A percentile compares a stretch with the other conserved stretches of the same genome.
phyloP scores from a whole-genome alignment of 2,113 vertebrate species.

The Gulo gulo region DNA sequence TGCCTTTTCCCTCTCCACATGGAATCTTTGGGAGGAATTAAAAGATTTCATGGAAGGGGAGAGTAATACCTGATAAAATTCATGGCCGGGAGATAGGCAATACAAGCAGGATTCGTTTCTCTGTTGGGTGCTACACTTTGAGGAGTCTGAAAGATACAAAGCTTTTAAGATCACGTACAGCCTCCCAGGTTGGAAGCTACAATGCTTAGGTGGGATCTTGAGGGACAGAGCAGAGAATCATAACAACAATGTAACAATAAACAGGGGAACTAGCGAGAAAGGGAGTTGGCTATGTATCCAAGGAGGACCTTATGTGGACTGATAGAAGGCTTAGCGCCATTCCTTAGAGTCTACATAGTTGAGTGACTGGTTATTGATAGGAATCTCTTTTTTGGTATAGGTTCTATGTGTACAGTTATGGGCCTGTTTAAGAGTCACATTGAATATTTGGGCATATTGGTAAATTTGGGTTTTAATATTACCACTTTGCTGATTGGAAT shows the following conservation, averaged over 20 bases:
- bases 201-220: not conserved
- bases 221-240: not conserved
- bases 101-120: not conserved
- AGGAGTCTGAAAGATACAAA: not conserved
- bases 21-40: not conserved
- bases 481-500: not conserved
- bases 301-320: not conserved
- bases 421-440: not conserved
- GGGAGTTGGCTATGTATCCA: not conserved
- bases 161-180: not conserved
- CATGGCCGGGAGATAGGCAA: not conserved
- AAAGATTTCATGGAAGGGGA: not conserved
- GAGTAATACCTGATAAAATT: not conserved
- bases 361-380: not conserved
- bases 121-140: not conserved
- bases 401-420: not conserved
- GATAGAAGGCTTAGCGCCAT: not conserved
- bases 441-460: not conserved
- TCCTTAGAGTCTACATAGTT: not conserved
- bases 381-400: not conserved
- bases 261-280: not conserved
- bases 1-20: not conserved
- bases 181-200: not conserved
- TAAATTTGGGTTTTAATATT: not conserved
- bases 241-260: not conserved